phyloP scores from a whole-genome alignment of 1,140 invertebrate species.

The Ceratitis capitata region DNA sequence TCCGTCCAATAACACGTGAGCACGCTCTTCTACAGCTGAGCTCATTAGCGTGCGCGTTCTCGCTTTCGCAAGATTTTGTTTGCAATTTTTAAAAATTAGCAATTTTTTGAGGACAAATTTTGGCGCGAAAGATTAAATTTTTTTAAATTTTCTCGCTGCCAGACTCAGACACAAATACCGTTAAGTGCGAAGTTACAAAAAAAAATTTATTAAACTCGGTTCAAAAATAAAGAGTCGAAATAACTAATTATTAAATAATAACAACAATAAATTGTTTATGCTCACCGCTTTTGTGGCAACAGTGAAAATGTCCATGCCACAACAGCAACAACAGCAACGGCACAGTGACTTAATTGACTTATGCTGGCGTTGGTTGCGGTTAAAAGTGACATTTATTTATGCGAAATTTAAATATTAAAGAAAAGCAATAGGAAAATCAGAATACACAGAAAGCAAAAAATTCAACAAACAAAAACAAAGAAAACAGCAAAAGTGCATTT shows the following conservation, averaged over 20 bases:
- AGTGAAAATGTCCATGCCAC: slow-evolving; percentile 12
- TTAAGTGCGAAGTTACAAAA: neutral
- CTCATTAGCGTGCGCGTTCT: neutral
- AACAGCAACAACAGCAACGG: neutral
- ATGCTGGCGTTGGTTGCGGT: slow-evolving; percentile 20
- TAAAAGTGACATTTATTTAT: neutral
- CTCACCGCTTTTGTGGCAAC: neutral
- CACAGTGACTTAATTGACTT: neutral
- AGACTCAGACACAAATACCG: too few species aligned
- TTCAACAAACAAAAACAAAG: slow-evolving; percentile 25
- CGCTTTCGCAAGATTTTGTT: neutral
- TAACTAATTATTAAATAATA: neutral
- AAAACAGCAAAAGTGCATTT: neutral
- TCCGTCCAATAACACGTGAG: neutral
- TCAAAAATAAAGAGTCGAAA: neutral
- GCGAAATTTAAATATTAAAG: neutral
- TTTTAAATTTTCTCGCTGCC: too few species aligned
- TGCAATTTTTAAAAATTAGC: neutral
- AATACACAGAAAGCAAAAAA: too few species aligned
- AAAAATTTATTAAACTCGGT: neutral
- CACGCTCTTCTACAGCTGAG: neutral
- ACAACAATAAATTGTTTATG: neutral
- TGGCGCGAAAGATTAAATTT: neutral
- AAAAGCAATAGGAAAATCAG: too few species aligned
- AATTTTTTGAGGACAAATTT: neutral